These are phyloP conservation scores for Sylvicola cinctus DNA, from an alignment of 2,888 invertebrate species.

Conservation along the genomic window DNA sequence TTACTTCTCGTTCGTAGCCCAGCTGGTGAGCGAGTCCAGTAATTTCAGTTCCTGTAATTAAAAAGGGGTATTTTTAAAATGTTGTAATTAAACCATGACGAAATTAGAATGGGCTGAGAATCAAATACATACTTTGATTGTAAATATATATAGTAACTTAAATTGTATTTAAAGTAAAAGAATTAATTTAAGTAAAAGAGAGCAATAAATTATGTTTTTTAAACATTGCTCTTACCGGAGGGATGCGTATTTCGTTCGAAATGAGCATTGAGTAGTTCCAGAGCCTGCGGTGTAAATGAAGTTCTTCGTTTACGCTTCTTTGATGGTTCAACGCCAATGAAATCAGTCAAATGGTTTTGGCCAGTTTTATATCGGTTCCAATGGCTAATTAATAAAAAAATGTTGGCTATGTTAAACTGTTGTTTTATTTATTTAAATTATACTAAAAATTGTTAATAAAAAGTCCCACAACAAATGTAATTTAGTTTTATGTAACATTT, in stretches of 20 bases:
- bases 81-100: conserved; percentile 6
- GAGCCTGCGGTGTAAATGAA: conserved; percentile 90
- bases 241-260: conserved; percentile 96
- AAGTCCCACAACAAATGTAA: no score
- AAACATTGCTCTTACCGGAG: conserved; percentile 82
- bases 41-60: conserved; percentile 73
- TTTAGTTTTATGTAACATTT: no score
- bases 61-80: conserved; percentile 5
- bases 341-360: conserved; percentile 84
- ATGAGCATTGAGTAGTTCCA: conserved; percentile 85
- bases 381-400: conserved; percentile 21
- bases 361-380: conserved; percentile 75
- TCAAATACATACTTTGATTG: no score
- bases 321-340: conserved; percentile 89
- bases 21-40: conserved; percentile 87
- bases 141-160: no score
- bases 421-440: no score
- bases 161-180: no score
- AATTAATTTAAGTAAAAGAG: conserved; percentile 2
- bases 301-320: conserved; percentile 93
- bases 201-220: neutral
- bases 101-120: no score
- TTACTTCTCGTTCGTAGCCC: conserved; percentile 93
- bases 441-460: no score
- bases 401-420: neutral